Evolutionary conservation across 2,888 invertebrate genomes (phyloP).

Genomic region (Amiota communis): DNA sequence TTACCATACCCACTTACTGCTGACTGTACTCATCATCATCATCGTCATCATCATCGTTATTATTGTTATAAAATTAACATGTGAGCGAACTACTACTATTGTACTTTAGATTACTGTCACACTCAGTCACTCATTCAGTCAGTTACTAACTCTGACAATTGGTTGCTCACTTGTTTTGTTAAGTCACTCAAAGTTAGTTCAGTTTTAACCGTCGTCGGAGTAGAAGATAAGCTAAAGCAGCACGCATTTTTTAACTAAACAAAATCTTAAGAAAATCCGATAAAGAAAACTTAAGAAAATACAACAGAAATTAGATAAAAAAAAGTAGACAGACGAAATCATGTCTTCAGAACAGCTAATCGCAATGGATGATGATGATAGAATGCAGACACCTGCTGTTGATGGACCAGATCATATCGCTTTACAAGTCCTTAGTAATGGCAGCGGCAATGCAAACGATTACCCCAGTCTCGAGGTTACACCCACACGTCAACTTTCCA

Average conservation of each 20-base stretch:
- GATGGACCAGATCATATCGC: constrained; percentile 45
- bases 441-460: constrained; percentile 39
- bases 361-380: constrained; percentile 22
- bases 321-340: neutral
- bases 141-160: neutral
- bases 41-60: constrained; percentile 1
- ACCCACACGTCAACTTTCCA: constrained; percentile 54
- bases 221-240: neutral
- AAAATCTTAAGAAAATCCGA: neutral
- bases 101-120: too few relatives aligned
- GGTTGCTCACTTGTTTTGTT: neutral
- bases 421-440: constrained; percentile 49
- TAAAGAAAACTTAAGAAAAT: neutral
- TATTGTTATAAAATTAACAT: neutral
- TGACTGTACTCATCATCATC: neutral
- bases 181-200: constrained; percentile 37
- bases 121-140: too few relatives aligned
- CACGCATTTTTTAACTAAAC: constrained; percentile 1
- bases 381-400: constrained; percentile 15
- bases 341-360: constrained; percentile 41
- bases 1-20: too few relatives aligned
- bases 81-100: too few relatives aligned
- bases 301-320: neutral
- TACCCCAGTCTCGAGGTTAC: constrained; percentile 51
- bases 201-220: constrained; percentile 25